phyloP scores from a whole-genome alignment of 2,113 vertebrate species.

The Ophiodon elongatus region DNA sequence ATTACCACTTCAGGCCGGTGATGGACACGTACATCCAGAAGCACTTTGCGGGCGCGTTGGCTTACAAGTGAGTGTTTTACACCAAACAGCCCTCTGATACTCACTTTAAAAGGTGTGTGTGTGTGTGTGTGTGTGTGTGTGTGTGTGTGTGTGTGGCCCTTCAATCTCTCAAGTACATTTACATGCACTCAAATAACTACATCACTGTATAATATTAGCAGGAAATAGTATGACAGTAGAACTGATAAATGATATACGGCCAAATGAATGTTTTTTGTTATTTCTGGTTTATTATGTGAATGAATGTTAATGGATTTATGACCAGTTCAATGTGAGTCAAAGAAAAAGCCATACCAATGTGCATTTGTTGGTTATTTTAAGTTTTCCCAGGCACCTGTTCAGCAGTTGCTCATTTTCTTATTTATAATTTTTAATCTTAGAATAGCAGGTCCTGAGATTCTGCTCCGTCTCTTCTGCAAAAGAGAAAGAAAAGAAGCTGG shows the following conservation, averaged over 20 bases:
- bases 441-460: no score
- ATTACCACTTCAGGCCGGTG: constrained; percentile 96
- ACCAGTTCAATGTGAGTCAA: not conserved
- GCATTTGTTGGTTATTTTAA: not conserved
- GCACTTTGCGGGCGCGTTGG: constrained; percentile 97
- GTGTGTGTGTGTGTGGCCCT: not conserved
- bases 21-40: constrained; percentile 99
- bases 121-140: not conserved
- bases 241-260: not conserved
- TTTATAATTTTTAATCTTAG: no score
- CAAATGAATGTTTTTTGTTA: no score
- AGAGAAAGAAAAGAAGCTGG: not conserved
- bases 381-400: no score
- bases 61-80: constrained; percentile 91
- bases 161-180: not conserved
- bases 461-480: not conserved
- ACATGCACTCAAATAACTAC: not conserved
- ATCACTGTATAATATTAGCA: not conserved
- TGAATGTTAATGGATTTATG: not conserved
- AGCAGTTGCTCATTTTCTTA: no score
- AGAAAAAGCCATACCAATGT: not conserved
- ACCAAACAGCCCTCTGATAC: no score
- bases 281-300: no score
- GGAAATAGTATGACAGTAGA: not conserved
- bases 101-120: not conserved